A percentile compares a stretch with the other conserved stretches of the same genome.
Evolutionary conservation across 2,888 invertebrate species (phyloP).

Genomic region (Pharmacophagus antenor): DNA sequence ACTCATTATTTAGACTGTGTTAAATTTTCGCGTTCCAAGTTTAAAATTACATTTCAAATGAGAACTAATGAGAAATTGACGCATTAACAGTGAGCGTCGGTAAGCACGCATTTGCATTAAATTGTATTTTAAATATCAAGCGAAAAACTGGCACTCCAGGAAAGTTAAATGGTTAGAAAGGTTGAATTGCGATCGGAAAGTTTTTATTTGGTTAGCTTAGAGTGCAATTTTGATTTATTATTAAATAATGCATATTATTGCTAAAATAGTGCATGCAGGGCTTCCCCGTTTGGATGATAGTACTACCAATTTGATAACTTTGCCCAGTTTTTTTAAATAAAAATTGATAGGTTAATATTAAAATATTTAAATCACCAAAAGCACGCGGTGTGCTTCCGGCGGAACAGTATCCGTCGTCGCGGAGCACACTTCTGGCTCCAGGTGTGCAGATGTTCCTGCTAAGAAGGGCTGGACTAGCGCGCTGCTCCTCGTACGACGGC

Average conservation of each 20-base stretch:
- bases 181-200: too few relatives aligned
- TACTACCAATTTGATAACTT: too few relatives aligned
- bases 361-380: conserved; percentile 61
- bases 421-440: conserved; percentile 67
- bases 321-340: neutral
- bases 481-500: conserved; percentile 73
- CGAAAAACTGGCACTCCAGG: neutral
- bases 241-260: too few relatives aligned
- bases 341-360: neutral
- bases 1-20: neutral
- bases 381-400: conserved; percentile 84
- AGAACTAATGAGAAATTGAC: conserved; percentile 15
- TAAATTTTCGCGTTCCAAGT: neutral
- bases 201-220: too few relatives aligned
- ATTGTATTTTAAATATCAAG: conserved; percentile 27
- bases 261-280: too few relatives aligned
- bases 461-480: conserved; percentile 67
- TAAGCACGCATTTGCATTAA: conserved; percentile 24
- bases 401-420: conserved; percentile 85
- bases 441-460: conserved; percentile 61
- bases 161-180: neutral
- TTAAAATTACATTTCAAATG: conserved; percentile 13
- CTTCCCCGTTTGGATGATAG: too few relatives aligned
- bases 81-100: conserved; percentile 11
- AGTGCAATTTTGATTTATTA: too few relatives aligned